A percentile compares a stretch with the other conserved stretches of the same genome.
These are phyloP conservation scores for Drosophila lacicola DNA, from an alignment of 2,888 invertebrate genomes.

Conservation along the genomic window DNA sequence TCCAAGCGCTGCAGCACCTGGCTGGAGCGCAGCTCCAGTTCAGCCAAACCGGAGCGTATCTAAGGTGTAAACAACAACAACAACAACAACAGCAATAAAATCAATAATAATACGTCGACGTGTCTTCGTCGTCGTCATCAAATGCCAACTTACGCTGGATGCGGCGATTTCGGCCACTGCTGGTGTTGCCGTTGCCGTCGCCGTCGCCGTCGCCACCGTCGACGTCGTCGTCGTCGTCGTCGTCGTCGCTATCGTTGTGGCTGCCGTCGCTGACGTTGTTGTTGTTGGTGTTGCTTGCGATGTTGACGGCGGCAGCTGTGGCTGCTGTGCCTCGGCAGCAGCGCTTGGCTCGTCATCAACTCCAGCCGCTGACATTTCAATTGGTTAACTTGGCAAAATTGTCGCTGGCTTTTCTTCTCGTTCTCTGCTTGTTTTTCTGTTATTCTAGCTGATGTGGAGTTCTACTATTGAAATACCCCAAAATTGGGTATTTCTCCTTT, in stretches of 20 bases:
- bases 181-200: constrained; percentile 31
- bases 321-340: constrained; percentile 43
- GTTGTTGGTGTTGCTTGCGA: constrained; percentile 46
- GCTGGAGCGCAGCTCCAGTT: constrained; percentile 90
- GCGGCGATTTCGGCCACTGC: constrained; percentile 83
- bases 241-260: constrained; percentile 19
- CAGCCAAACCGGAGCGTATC: constrained; percentile 88
- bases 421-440: constrained; percentile 46
- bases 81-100: neutral
- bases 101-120: constrained; percentile 35
- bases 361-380: constrained; percentile 67
- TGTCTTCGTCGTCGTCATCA: constrained; percentile 68
- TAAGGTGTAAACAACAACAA: constrained; percentile 66
- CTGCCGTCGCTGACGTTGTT: constrained; percentile 36
- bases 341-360: constrained; percentile 63
- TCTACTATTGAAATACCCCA: constrained; percentile 24
- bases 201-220: neutral
- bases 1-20: constrained; percentile 90
- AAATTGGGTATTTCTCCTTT: constrained; percentile 18
- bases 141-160: constrained; percentile 82
- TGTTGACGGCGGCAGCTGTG: constrained; percentile 16
- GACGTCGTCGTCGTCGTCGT: constrained; percentile 20
- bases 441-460: constrained; percentile 64
- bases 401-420: constrained; percentile 18
- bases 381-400: constrained; percentile 27